Evolutionary conservation across 2,797 vertebrate species (phyloP).

Genomic region (Mormyrops boulengeri): DNA sequence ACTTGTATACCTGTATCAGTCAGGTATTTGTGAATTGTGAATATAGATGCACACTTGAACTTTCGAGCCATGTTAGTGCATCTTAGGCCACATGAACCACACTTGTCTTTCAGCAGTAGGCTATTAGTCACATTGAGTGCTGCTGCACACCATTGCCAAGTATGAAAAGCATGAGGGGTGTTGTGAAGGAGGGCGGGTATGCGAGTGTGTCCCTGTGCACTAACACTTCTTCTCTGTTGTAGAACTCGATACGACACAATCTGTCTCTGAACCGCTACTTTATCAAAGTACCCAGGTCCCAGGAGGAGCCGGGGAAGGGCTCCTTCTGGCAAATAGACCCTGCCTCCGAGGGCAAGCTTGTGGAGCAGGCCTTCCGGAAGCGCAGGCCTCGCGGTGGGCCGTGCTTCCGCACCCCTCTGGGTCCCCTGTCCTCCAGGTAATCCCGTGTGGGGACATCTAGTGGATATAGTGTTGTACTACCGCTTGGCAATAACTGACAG

Average conservation of each 20-base stretch:
- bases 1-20: not conserved
- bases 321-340: conserved; percentile 99
- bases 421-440: conserved; percentile 95
- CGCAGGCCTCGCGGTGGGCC: conserved; percentile 91
- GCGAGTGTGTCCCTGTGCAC: not conserved
- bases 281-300: conserved; percentile 95
- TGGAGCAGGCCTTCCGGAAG: conserved; percentile 97
- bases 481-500: not conserved
- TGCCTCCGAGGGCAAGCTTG: conserved; percentile 87
- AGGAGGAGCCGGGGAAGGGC: conserved; percentile 97
- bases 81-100: not conserved
- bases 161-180: not conserved
- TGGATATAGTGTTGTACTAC: not conserved
- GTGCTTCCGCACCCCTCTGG: conserved; percentile 93
- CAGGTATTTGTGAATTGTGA: not conserved
- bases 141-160: not conserved
- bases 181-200: not conserved
- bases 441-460: not conserved
- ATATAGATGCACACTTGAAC: not conserved
- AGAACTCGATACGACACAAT: conserved; percentile 99
- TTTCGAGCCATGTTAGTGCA: not conserved
- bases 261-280: conserved; percentile 97
- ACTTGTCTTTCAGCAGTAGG: not conserved
- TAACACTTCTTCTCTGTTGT: conserved; percentile 41
- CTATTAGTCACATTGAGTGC: not conserved